Base-by-base conservation (phyloP, 2,888 invertebrate genomes). In the Tenodera sinensis region DNA sequence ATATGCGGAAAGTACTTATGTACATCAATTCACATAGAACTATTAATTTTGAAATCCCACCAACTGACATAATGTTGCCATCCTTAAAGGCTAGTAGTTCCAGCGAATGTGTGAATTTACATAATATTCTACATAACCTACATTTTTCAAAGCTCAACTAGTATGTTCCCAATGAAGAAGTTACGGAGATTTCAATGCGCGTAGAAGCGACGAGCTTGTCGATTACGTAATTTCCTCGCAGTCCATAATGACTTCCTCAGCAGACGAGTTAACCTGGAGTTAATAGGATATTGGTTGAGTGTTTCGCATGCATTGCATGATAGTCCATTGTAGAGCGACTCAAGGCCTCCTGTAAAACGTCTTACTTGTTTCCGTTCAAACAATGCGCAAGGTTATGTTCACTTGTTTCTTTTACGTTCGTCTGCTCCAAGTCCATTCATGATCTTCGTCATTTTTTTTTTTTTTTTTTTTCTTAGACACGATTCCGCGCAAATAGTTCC, bases 211-310 rank as follows among this genome's bases (percentile, higher is more conserved):
- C 54, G 25, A 71, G 25, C 20, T 71, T 20, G 54, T 71, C 54
- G 54, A 71, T 71, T 71, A 71, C 20, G 54, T 71, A 71, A 71
- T 71, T 20, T 71, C 20, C 54, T 71, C 54, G 54, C 54, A 71
- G 54, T 71, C 20, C 54, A 71, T 71, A 20, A 71, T 71, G 20
- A 20, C 54, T 20, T 71, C 54, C 54, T 71, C 25, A 7, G 7
- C 82, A 82, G n/a, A 34, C 82, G 20, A 82, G 30, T 87, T 71
- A 81, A 87, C 25, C 30, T 28, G 86, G 86, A 81, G 86, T 87
- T 87, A 87, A 87, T 87, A 87, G 71, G 25, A 87, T 30, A 87
- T 81, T 87, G 86, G 85, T 28, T 86, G 86, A 30, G 82, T 82
- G 82, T 87, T 87, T 87, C 14, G 87, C 87, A 87, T 87, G 83